Evolutionary conservation across 53 echinoderm and acorn worm genomes (phyloP).

Genomic region (Zoroaster sp.): DNA sequence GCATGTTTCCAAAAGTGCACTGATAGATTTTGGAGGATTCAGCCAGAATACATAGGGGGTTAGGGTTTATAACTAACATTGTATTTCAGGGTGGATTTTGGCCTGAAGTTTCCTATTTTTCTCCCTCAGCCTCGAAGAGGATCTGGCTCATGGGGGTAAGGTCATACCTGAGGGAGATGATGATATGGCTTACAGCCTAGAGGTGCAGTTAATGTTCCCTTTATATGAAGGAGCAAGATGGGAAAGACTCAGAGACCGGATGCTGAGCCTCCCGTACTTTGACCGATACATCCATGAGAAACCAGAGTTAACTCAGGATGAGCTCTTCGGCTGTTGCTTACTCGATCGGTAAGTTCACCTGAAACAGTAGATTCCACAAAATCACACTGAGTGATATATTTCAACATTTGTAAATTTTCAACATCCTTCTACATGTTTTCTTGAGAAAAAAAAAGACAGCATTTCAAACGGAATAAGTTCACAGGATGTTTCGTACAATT

Average conservation of each 20-base stretch:
- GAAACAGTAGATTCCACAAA: too few relatives aligned
- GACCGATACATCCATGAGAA: not conserved
- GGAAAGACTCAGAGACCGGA: not conserved
- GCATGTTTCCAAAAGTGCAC: too few relatives aligned
- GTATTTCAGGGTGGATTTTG: too few relatives aligned
- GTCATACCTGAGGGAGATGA: not conserved
- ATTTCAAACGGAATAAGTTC: not conserved
- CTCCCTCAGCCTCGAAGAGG: not conserved
- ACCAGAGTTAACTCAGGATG: not conserved
- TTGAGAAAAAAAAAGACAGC: not conserved
- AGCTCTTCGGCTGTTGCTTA: not conserved
- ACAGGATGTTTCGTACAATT: not conserved
- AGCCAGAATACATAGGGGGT: too few relatives aligned
- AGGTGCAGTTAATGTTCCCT: not conserved
- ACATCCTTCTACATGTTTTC: not conserved
- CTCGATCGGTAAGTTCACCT: conserved; percentile 19
- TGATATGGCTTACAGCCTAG: not conserved
- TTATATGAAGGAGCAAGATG: not conserved
- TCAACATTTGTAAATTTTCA: too few relatives aligned
- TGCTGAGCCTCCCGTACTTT: not conserved
- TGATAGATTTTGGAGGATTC: too few relatives aligned
- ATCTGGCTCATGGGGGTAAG: not conserved
- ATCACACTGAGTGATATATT: too few relatives aligned
- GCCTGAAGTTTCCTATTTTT: too few relatives aligned
- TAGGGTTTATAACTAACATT: too few relatives aligned